Conservation (phyloP, 2,888 invertebrate genomes). For the Oscheius sp. region DNA sequence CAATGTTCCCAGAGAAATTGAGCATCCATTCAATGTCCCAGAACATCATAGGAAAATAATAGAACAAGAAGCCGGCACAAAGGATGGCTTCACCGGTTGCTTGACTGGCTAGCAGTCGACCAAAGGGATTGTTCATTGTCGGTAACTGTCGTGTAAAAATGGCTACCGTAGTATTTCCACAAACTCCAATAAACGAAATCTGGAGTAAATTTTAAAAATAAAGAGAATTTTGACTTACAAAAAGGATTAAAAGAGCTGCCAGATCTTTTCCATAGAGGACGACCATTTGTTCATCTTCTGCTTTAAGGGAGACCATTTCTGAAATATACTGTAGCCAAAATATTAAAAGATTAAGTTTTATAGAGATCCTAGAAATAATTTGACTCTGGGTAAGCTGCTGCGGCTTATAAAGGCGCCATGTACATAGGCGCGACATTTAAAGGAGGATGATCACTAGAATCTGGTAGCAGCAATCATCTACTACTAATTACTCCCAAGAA, state of each 20-base stretch:
- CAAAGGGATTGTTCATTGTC: slow-evolving; percentile 52
- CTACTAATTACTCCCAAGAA: too few species aligned
- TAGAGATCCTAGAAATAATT: background rate
- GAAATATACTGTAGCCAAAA: background rate
- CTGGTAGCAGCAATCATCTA: too few species aligned
- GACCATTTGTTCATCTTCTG: slow-evolving; percentile 3
- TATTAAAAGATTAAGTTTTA: background rate
- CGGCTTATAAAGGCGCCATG: background rate
- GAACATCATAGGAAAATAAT: slow-evolving; percentile 45
- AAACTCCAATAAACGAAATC: slow-evolving; percentile 15
- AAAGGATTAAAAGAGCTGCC: slow-evolving; percentile 3
- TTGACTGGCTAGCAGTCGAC: slow-evolving; percentile 45
- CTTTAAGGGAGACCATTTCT: slow-evolving; percentile 15
- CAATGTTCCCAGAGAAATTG: background rate
- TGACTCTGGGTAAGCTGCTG: background rate
- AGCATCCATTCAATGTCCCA: slow-evolving; percentile 27
- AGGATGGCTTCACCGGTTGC: slow-evolving; percentile 52
- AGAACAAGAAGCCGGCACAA: slow-evolving; percentile 44
- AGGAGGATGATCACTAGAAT: too few species aligned
- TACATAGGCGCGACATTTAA: too few species aligned
- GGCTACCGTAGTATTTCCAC: slow-evolving; percentile 17
- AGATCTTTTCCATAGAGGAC: slow-evolving; percentile 17
- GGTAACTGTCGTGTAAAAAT: slow-evolving; percentile 28
- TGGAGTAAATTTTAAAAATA: background rate
- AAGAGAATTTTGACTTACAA: background rate